phyloP scores from a whole-genome alignment of 2,797 vertebrate genomes.

The Rhincodon typus region DNA sequence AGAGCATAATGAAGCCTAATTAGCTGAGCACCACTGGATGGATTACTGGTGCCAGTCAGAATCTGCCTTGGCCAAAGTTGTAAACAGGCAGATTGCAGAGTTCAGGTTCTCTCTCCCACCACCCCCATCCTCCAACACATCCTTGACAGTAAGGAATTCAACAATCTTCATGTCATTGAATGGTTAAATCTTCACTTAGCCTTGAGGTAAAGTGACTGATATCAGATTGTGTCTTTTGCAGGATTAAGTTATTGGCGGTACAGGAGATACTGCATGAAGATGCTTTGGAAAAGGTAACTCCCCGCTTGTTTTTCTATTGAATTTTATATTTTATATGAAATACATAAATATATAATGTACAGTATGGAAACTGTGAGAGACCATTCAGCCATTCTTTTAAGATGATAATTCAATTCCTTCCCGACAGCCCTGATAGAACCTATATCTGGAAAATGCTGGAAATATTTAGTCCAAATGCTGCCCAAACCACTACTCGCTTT shows the following conservation, averaged over 20 bases:
- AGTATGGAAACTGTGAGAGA: background rate
- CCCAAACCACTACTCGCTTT: no score
- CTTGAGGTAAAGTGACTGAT: background rate
- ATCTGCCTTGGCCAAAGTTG: background rate
- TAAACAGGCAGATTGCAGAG: background rate
- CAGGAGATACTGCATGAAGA: conserved; percentile 39
- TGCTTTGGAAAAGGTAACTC: conserved; percentile 37
- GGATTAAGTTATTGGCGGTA: conserved; percentile 38
- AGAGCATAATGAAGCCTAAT: background rate
- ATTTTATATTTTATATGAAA: background rate
- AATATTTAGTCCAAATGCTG: no score
- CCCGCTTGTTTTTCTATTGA: background rate
- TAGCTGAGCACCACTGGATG: background rate
- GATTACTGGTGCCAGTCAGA: background rate
- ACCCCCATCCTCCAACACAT: no score
- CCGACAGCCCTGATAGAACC: background rate
- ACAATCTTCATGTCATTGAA: no score
- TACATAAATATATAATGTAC: no score
- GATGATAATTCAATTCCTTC: background rate
- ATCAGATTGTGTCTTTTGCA: background rate
- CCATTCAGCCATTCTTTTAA: background rate
- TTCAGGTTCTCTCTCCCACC: background rate
- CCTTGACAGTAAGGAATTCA: no score
- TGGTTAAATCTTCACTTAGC: background rate
- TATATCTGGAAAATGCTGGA: background rate